These are phyloP conservation scores for Hemicentrotus pulcherrimus DNA, from an alignment of 35 echinoderm and acorn worm genomes.

Conservation along the genomic window DNA sequence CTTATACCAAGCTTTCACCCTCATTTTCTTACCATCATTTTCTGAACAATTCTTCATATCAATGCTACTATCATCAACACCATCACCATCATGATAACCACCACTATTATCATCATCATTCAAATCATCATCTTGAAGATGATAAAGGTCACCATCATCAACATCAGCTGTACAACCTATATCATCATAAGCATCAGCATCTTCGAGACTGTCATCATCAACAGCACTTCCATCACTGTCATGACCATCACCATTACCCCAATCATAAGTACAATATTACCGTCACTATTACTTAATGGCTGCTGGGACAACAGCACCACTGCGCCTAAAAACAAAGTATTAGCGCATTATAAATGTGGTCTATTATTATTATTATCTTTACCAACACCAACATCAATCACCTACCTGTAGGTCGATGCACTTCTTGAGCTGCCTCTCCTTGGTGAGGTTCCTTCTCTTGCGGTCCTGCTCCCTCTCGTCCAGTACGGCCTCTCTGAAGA, in stretches of 20 bases:
- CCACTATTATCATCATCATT: not conserved
- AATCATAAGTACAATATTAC: not conserved
- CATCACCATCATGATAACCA: not conserved
- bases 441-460: slow-evolving; percentile 70
- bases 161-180: not conserved
- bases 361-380: no score
- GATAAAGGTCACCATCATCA: not conserved
- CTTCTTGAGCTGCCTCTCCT: slow-evolving; percentile 87
- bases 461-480: slow-evolving; percentile 84
- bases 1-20: not conserved
- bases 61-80: not conserved
- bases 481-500: slow-evolving; percentile 76
- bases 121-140: no score
- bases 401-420: slow-evolving; percentile 86
- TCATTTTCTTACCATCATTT: not conserved
- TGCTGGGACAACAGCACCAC: no score
- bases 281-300: no score
- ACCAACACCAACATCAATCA: not conserved
- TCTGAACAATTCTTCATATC: not conserved
- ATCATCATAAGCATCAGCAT: no score
- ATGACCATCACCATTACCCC: not conserved
- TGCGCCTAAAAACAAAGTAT: no score
- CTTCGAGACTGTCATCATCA: no score
- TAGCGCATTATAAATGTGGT: no score
- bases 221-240: not conserved